A percentile compares a stretch with the other conserved stretches of the same genome.
Conservation (phyloP, 1,140 invertebrate genomes). For the Pararge aegeria region DNA sequence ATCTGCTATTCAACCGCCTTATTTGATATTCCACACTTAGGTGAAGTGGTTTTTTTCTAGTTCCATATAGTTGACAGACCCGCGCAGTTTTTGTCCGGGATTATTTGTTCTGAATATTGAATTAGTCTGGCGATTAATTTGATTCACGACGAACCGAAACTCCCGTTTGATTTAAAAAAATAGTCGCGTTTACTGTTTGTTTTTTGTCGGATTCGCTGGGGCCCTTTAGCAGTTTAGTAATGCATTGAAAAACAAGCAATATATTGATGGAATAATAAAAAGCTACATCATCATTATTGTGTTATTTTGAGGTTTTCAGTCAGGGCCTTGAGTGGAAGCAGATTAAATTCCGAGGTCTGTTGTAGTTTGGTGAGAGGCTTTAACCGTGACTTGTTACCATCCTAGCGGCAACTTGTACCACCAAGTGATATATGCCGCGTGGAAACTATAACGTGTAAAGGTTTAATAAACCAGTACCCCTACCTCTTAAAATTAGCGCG, state of each 20-base stretch:
- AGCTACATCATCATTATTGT: too few relatives aligned
- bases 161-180: slow-evolving; percentile 3
- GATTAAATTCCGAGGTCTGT: too few relatives aligned
- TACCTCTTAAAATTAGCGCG: too few relatives aligned
- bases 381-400: too few relatives aligned
- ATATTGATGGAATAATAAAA: too few relatives aligned
- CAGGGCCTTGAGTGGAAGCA: too few relatives aligned
- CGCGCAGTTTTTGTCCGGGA: slow-evolving; percentile 13
- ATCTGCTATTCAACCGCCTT: slow-evolving; percentile 33
- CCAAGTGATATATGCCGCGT: too few relatives aligned
- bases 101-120: slow-evolving; percentile 27
- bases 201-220: slow-evolving; percentile 1
- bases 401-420: too few relatives aligned
- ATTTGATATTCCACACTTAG: slow-evolving; percentile 46
- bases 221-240: not conserved
- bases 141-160: slow-evolving; percentile 7
- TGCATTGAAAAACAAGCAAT: not conserved
- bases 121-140: slow-evolving; percentile 18
- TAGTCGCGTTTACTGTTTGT: slow-evolving; percentile 4
- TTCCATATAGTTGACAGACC: slow-evolving; percentile 43
- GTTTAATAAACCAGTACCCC: too few relatives aligned
- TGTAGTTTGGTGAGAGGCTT: too few relatives aligned
- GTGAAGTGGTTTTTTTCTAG: slow-evolving; percentile 48
- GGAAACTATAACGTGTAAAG: too few relatives aligned
- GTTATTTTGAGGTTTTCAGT: too few relatives aligned